Conservation (phyloP, 1,140 invertebrate genomes). For the Nilaparvata lugens region DNA sequence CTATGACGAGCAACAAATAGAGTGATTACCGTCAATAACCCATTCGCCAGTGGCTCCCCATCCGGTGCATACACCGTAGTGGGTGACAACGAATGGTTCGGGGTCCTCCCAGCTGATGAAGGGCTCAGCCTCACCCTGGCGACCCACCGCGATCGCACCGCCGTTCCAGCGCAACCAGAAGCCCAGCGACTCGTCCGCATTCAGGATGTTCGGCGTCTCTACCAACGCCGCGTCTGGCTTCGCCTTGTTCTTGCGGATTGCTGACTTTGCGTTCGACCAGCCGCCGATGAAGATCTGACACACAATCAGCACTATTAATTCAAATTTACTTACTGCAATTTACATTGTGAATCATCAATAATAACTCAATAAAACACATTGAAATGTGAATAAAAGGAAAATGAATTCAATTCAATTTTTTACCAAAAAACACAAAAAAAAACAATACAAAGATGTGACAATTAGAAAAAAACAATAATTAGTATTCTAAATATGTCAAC, state of each 20-base stretch:
- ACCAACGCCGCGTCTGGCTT: slow-evolving; percentile 68
- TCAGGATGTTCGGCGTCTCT: slow-evolving; percentile 58
- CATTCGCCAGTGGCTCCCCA: slow-evolving; percentile 76
- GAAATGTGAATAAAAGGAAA: background rate
- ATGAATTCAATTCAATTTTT: no score
- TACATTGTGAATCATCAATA: no score
- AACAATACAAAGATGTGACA: no score
- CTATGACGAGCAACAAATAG: no score
- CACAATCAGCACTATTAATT: no score
- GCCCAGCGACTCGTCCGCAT: slow-evolving; percentile 57
- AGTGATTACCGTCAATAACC: slow-evolving; percentile 73
- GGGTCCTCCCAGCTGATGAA: slow-evolving; percentile 61
- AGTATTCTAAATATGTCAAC: no score
- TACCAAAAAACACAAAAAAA: no score
- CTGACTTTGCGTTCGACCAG: slow-evolving; percentile 74
- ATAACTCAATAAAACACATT: background rate
- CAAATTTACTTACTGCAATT: no score
- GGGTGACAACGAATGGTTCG: slow-evolving; percentile 54
- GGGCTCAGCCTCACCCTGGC: slow-evolving; percentile 55
- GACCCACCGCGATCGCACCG: slow-evolving; percentile 53
- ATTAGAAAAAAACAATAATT: no score
- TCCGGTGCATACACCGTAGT: slow-evolving; percentile 72
- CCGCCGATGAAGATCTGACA: slow-evolving; percentile 71
- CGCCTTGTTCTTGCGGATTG: slow-evolving; percentile 63
- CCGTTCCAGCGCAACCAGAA: slow-evolving; percentile 75